phyloP scores from a whole-genome alignment of 1,140 invertebrate genomes.

The Myzus persicae region DNA sequence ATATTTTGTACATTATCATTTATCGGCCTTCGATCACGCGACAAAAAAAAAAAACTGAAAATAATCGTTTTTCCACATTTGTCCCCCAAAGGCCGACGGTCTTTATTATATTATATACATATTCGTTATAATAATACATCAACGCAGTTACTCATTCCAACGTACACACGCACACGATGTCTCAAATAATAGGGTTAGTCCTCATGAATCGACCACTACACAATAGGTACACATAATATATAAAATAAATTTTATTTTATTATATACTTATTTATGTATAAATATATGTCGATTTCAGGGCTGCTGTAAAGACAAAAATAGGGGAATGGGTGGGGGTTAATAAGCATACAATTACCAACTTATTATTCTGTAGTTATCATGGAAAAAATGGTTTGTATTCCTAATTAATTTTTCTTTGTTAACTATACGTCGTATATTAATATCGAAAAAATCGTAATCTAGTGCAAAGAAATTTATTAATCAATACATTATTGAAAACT shows the following conservation, averaged over 20 bases:
- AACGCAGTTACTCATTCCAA: not conserved
- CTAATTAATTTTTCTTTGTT: too few relatives aligned
- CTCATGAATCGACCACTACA: not conserved
- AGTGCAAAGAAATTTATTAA: too few relatives aligned
- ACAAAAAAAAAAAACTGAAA: not conserved
- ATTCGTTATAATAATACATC: conserved; percentile 1
- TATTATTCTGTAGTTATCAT: too few relatives aligned
- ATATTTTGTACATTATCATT: not conserved
- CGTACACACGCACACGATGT: not conserved
- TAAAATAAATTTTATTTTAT: too few relatives aligned
- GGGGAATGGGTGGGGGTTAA: too few relatives aligned
- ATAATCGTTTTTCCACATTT: not conserved
- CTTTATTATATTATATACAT: not conserved
- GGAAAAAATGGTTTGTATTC: too few relatives aligned
- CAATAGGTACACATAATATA: not conserved
- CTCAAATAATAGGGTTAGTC: not conserved
- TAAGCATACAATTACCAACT: too few relatives aligned
- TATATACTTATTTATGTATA: too few relatives aligned
- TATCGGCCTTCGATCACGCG: not conserved
- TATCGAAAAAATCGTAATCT: too few relatives aligned
- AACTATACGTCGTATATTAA: too few relatives aligned
- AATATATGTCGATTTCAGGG: not conserved
- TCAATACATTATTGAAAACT: too few relatives aligned
- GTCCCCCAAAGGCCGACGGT: not conserved
- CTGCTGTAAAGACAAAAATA: not conserved